Evolutionary conservation across 2,888 invertebrate genomes (phyloP).

Genomic region (Graphium colonna): DNA sequence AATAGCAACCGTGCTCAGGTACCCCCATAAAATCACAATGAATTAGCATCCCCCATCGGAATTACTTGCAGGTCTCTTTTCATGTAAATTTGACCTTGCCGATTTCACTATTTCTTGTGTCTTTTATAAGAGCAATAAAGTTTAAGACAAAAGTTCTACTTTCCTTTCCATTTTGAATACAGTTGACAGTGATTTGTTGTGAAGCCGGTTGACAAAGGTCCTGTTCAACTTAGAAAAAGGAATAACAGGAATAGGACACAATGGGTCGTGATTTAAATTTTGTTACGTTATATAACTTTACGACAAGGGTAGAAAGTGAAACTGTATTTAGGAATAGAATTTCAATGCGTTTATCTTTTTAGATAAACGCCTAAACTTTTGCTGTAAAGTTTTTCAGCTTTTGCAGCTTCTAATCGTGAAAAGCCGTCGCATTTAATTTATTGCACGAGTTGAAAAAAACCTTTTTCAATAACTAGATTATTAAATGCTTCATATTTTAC

Average conservation of each 20-base stretch:
- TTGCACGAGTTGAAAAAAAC: no score
- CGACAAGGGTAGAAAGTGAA: slow-evolving; percentile 9
- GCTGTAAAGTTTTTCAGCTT: no score
- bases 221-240: background rate
- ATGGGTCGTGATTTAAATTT: slow-evolving; percentile 3
- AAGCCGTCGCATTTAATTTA: no score
- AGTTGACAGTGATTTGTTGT: slow-evolving; percentile 13
- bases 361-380: no score
- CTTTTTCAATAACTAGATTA: no score
- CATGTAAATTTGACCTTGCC: slow-evolving; percentile 16
- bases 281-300: background rate
- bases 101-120: slow-evolving; percentile 28
- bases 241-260: slow-evolving; percentile 6
- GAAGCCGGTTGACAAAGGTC: background rate
- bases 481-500: no score
- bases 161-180: slow-evolving; percentile 48
- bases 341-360: no score
- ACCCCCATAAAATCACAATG: slow-evolving; percentile 19
- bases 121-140: slow-evolving; percentile 11
- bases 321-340: slow-evolving; percentile 2
- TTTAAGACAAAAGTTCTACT: slow-evolving; percentile 37
- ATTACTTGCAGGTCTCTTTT: slow-evolving; percentile 21
- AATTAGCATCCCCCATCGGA: slow-evolving; percentile 13
- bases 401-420: no score
- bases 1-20: slow-evolving; percentile 15